Base-by-base conservation (phyloP, 2,113 vertebrate species). In the Semicossyphus pulcher region DNA sequence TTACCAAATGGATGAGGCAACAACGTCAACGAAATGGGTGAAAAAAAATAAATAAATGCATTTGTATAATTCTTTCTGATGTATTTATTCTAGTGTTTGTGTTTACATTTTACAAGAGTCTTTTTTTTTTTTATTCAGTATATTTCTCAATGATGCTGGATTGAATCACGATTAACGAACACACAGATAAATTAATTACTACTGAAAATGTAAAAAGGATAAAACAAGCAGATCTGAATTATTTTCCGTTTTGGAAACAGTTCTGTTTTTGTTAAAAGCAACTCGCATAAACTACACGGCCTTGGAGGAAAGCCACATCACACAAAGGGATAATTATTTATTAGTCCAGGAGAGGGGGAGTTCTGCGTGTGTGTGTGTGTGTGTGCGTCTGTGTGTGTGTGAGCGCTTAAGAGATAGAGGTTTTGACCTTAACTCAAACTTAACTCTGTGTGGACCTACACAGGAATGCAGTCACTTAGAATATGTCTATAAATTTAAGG, bases 321-420 rank as follows among this genome's bases (percentile, higher is more conserved):
- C 78, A 86, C 80, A 77, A 80, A 85, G 59, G 54, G 64, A 88
- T 77, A 81, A 86, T 84, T 86, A 86, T 86, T 88, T 85, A 85
- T 90, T 83, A 83, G 77, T 68, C 5, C 62, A 69, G 57, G 47
- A 56, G 37, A 72, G 64, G 36, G 72, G 59, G 71, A 54, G 44
- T 18, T 31, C 0, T 54, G 51, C 51, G 47, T 66, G 52, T 68
- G 41, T 57, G 47, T 63, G 74, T 51, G 25, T 57, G 41, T 78
- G 72, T 63, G 67, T 18, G 37, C 54, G 31, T 65, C 51, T 39
- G 58, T 60, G 62, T 57, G 58, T 45, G 37, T 21, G 16, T 23
- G 47, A 20, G 78, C 5, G 48, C 25, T 53, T 65, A 76, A 73
- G 59, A 87, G 64, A 88, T 76, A 74, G 86, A 71, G 80, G 83